A percentile compares a stretch with the other conserved stretches of the same genome.
These are phyloP conservation scores for Saccostrea cuccullata DNA, from an alignment of 1,140 invertebrate genomes.

Conservation along the genomic window DNA sequence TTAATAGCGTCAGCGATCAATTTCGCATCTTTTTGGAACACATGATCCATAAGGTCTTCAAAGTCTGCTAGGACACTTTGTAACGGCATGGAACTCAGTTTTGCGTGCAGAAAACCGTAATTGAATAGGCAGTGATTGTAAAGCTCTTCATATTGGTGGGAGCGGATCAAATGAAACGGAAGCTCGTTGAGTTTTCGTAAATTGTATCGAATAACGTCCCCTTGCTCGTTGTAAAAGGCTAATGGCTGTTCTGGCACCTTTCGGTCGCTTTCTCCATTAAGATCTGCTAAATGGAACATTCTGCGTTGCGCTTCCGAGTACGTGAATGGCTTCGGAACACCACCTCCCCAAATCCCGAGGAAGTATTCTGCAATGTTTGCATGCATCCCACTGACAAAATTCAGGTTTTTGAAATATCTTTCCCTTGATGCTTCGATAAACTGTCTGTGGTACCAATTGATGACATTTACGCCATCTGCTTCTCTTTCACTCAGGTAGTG, in stretches of 20 bases:
- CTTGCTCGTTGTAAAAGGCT: conserved; percentile 94
- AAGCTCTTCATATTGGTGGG: conserved; percentile 93
- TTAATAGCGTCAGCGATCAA: conserved; percentile 96
- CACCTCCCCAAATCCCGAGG: conserved; percentile 88
- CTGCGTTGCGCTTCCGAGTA: conserved; percentile 97
- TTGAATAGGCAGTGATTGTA: conserved; percentile 97
- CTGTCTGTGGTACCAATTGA: conserved; percentile 95
- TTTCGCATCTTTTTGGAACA: conserved; percentile 89
- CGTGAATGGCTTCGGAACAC: conserved; percentile 95
- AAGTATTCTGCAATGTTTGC: conserved; percentile 99
- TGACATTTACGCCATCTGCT: conserved; percentile 96
- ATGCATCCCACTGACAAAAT: conserved; percentile 97
- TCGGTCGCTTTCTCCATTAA: conserved; percentile 94
- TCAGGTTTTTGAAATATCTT: conserved; percentile 97
- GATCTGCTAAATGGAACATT: conserved; percentile 85
- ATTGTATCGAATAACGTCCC: conserved; percentile 82
- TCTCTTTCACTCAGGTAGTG: conserved; percentile 97
- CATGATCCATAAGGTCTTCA: conserved; percentile 93
- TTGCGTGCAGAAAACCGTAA: conserved; percentile 98
- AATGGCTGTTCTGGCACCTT: conserved; percentile 97
- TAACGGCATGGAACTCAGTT: conserved; percentile 95
- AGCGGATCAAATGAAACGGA: conserved; percentile 94
- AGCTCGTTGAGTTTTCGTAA: conserved; percentile 85
- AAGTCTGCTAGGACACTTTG: conserved; percentile 95
- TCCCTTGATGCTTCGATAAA: conserved; percentile 84